These are phyloP conservation scores for Nemoura dubitans DNA, from an alignment of 2,888 invertebrate genomes.

Conservation along the genomic window DNA sequence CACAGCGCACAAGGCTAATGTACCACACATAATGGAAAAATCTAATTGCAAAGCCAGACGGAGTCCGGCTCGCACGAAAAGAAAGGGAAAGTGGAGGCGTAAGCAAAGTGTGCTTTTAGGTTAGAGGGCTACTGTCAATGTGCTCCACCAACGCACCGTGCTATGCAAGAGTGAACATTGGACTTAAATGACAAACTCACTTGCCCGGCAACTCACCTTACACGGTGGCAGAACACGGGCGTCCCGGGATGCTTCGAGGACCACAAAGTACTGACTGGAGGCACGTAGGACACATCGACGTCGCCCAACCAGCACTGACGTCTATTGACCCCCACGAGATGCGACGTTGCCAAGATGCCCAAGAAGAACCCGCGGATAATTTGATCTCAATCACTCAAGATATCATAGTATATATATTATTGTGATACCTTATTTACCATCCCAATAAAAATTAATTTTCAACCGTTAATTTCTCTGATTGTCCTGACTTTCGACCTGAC, in stretches of 20 bases:
- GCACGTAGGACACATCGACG: not conserved
- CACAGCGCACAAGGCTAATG: not conserved
- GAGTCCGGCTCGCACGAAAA: not conserved
- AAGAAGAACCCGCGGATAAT: no score
- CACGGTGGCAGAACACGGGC: not conserved
- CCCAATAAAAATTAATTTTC: no score
- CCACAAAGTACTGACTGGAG: not conserved
- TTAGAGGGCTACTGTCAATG: not conserved
- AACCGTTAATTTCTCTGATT: no score
- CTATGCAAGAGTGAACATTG: not conserved
- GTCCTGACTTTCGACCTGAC: no score
- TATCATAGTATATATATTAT: no score
- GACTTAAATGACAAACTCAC: not conserved
- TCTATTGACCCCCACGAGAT: no score
- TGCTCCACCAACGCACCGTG: not conserved
- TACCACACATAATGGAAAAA: not conserved
- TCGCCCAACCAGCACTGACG: not conserved
- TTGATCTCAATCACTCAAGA: no score
- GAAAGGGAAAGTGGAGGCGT: not conserved
- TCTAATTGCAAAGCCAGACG: not conserved
- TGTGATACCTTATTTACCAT: no score
- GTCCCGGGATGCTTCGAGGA: not conserved
- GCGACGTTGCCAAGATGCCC: no score
- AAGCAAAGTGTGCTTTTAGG: not conserved
- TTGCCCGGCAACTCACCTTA: not conserved